These are phyloP conservation scores for Hycleus phaleratus DNA, from an alignment of 1,140 invertebrate species.

Conservation along the genomic window DNA sequence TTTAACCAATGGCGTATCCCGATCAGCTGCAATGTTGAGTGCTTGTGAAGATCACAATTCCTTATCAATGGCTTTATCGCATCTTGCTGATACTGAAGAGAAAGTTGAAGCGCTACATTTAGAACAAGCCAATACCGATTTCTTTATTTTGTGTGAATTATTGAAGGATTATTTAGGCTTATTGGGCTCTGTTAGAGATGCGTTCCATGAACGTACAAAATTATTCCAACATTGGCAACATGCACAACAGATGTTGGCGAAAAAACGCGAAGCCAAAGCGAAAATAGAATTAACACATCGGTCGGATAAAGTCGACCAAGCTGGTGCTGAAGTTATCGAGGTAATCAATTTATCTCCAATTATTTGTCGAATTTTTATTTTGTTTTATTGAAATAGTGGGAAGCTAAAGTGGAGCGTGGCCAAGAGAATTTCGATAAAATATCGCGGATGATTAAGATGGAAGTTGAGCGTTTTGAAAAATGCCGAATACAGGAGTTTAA, in stretches of 20 bases:
- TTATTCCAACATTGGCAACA: conserved; percentile 97
- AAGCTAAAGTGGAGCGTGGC: conserved; percentile 89
- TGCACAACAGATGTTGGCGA: conserved; percentile 87
- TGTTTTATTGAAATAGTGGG: conserved; percentile 58
- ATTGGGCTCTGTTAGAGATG: conserved; percentile 89
- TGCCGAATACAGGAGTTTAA: conserved; percentile 88
- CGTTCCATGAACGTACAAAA: conserved; percentile 97
- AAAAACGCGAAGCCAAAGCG: conserved; percentile 89
- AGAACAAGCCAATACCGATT: conserved; percentile 92
- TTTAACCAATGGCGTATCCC: conserved; percentile 73
- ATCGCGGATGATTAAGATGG: conserved; percentile 91
- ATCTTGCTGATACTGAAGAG: conserved; percentile 87
- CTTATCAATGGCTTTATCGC: conserved; percentile 84
- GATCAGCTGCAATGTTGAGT: conserved; percentile 84
- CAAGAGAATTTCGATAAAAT: conserved; percentile 96
- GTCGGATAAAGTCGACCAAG: conserved; percentile 82
- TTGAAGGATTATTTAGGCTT: conserved; percentile 93
- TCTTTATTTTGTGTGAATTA: conserved; percentile 86
- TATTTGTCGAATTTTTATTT: too few species aligned
- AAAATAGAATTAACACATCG: conserved; percentile 78
- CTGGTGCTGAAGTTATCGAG: conserved; percentile 85
- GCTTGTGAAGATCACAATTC: conserved; percentile 93
- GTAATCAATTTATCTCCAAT: conserved; percentile 43
- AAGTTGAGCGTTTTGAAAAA: conserved; percentile 88
- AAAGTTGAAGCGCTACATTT: conserved; percentile 81